Percentiles rank a stretch among this genome's conserved stretches.
Conservation (phyloP, 1,140 invertebrate species). For the Trichoplusia ni region DNA sequence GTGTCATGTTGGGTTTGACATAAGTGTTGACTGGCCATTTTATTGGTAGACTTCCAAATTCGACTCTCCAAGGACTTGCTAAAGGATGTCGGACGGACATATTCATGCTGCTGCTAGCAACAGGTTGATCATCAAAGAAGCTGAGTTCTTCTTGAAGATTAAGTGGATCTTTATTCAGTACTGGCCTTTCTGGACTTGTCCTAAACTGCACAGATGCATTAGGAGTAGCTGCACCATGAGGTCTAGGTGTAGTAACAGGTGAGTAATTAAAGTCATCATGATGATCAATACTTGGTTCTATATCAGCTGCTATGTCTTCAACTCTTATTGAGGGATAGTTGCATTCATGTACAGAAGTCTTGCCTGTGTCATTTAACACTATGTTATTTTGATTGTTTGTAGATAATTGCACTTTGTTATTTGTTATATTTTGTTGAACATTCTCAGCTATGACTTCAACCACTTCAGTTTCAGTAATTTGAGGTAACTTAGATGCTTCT, state of each 20-base stretch:
- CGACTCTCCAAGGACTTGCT: conserved; percentile 71
- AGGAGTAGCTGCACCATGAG: conserved; percentile 23
- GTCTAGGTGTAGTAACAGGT: conserved; percentile 60
- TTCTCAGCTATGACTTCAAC: not conserved
- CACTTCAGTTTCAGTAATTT: conserved; percentile 19
- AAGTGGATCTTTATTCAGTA: conserved; percentile 54
- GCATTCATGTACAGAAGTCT: conserved; percentile 32
- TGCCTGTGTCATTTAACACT: conserved; percentile 1
- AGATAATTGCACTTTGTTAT: conserved; percentile 3
- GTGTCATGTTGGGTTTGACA: conserved; percentile 75
- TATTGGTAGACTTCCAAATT: conserved; percentile 71
- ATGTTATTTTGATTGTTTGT: not conserved
- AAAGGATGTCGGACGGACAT: conserved; percentile 59
- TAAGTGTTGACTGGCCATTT: conserved; percentile 72
- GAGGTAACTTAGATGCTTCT: conserved; percentile 15
- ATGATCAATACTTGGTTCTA: conserved; percentile 49
- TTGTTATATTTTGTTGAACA: not conserved
- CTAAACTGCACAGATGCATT: not conserved
- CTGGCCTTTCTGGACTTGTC: conserved; percentile 23
- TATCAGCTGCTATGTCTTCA: conserved; percentile 67
- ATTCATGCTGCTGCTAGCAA: conserved; percentile 73
- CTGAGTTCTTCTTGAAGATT: conserved; percentile 67
- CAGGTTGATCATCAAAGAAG: conserved; percentile 71
- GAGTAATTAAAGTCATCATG: conserved; percentile 65
- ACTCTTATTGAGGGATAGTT: conserved; percentile 60